Evolutionary conservation across 2,888 invertebrate genomes (phyloP), one percentile per base, ranked within the genome.

Genomic region (Smittia aterrima): DNA sequence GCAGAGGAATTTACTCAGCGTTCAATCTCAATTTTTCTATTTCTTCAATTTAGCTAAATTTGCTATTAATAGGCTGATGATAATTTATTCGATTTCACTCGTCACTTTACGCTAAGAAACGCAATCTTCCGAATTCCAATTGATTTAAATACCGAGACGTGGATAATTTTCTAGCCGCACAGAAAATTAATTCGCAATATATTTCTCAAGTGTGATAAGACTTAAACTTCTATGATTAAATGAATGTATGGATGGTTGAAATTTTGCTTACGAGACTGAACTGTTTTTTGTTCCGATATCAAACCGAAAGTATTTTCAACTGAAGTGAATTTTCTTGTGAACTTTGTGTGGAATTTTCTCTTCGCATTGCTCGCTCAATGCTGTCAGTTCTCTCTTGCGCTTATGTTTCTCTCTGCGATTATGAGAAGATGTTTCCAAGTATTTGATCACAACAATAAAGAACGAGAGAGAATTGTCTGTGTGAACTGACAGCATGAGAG

Each of bases 231-330:
- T 58, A 41, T 67, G 67, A 67, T 38, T 18, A 32, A 47, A 16
- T 47, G 47, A 16, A 47, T 18, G 38, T 32, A 32, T 66, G 32
- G 66, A 66, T 58, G 58, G 58, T 58, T 16, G 58, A 66, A 47
- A 67, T 67, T 53, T 70, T 70, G 53, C 53, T 70, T 53, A 16
- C 70, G 70, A 70, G 70, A 70, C 53, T 70, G 53, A 70, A 70
- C 40, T 9, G 40, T 20, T 53, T 70, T 70, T 53, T 53, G 70
- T 53, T 70, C 70, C 70, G 70, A 70, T 70, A 70, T 70, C 70
- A 70, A 70, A 70, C 70, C 70, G 70, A 40, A 24, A 70, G 70
- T 53, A 70, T 70, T 70, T 70, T 70, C 70, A 70, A 70, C 70
- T 70, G 70, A 70, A 24, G 53, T 70, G 70, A 70, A 70, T 70